Evolutionary conservation across 2,888 invertebrate genomes (phyloP), one percentile per base, ranked within the genome.

Genomic region (Cheilosia grossa): DNA sequence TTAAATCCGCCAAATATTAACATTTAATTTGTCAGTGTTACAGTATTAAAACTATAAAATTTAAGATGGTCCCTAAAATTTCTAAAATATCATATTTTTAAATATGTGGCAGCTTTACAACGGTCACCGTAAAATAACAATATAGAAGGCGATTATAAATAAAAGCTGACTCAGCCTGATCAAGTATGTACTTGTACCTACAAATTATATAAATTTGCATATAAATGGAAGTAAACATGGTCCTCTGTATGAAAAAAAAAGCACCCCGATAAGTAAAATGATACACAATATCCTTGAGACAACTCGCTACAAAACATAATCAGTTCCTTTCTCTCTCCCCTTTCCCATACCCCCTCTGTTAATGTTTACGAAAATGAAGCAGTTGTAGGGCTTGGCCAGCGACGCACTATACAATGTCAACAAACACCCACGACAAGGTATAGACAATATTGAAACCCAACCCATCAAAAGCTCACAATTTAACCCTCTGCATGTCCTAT

Each of bases 331-430:
- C 13, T 51, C 27, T 5, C 19, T 10, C 9, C 9, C 19, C 9
- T 53, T 9, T 30, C 30, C 30, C 30, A 30, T 30, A 9, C 9
- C 30, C 2, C 3, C 37, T 21, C 24, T 5, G 24, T 6, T 15
- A 21, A 6, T n/a, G 2, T 24, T 15, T 6, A 53, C 40, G 24
- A 40, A 40, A 51, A 5, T 37, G 1, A n/a, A 51, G 24, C 64
- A 66, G 15, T 66, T 17, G 13, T 66, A 66, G 24, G 66, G 51
- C 40, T 66, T 67, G 3, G 3, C 54, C n/a, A 54, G 17, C 10
- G 30, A 27, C 51, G 51, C 21, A 51, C n/a, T 17, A 27, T 33
- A 19, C 54, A 54, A 54, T 54, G 54, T 54, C 30, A 54, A 54
- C 30, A 54, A 30, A 33, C 17, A 47, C 9, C 19, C 17, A 19